Percentiles rank a stretch among this genome's conserved stretches.
phyloP scores from a whole-genome alignment of 2,113 vertebrate genomes.

The Corythornis vintsioides region DNA sequence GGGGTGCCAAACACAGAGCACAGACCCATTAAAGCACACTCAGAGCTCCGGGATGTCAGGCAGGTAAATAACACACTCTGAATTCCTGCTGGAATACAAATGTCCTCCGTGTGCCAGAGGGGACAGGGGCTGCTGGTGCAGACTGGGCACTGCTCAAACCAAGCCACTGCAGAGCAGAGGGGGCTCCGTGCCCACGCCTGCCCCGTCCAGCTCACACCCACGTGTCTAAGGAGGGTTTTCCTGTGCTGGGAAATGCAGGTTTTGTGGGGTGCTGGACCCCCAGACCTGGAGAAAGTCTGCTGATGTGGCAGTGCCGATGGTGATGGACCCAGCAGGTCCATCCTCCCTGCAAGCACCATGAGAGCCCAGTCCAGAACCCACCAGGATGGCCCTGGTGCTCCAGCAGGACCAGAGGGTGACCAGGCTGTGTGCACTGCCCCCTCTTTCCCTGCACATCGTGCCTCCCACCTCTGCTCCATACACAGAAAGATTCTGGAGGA shows the following conservation, averaged over 20 bases:
- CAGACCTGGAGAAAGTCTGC: neutral
- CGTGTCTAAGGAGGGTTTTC: neutral
- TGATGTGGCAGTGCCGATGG: accelerated
- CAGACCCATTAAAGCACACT: neutral
- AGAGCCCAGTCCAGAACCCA: neutral
- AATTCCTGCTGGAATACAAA: neutral
- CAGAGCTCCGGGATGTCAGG: neutral
- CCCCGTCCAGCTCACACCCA: accelerated
- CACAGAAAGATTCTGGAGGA: neutral
- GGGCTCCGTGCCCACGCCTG: neutral
- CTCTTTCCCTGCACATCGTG: accelerated
- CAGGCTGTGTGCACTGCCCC: neutral
- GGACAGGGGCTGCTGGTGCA: neutral
- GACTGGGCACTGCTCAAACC: neutral
- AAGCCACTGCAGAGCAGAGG: neutral
- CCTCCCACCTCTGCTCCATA: neutral
- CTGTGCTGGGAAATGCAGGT: neutral
- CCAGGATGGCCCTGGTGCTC: neutral
- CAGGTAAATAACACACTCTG: neutral
- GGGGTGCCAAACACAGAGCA: conserved; percentile 10
- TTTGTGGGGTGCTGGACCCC: neutral
- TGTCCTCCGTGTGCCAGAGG: neutral
- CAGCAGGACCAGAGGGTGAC: neutral
- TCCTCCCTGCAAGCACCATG: neutral
- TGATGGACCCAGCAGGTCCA: accelerated